These are phyloP conservation scores for Hycleus phaleratus DNA, from an alignment of 1,140 invertebrate species.

Conservation along the genomic window DNA sequence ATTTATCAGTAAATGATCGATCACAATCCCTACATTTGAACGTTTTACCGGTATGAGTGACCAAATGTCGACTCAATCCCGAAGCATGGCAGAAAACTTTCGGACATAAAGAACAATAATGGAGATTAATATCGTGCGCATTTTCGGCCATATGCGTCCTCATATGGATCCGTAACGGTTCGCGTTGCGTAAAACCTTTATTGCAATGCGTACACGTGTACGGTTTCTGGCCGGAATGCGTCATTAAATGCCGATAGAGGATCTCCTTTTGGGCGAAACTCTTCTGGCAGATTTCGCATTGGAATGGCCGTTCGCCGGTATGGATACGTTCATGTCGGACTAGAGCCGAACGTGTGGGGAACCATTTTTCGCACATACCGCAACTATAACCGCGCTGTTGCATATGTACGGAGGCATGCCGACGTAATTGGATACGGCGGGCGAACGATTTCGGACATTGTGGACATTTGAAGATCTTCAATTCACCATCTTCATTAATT, in stretches of 20 bases:
- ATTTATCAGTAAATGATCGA: slow-evolving; percentile 63
- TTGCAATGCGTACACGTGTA: slow-evolving; percentile 68
- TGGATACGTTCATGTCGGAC: slow-evolving; percentile 70
- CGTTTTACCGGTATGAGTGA: slow-evolving; percentile 59
- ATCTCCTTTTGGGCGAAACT: slow-evolving; percentile 74
- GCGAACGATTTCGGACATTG: slow-evolving; percentile 53
- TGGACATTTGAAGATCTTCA: slow-evolving; percentile 50
- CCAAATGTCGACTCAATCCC: slow-evolving; percentile 61
- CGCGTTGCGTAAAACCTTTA: slow-evolving; percentile 65
- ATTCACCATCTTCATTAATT: slow-evolving; percentile 41
- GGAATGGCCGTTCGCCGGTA: slow-evolving; percentile 68
- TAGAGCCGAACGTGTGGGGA: slow-evolving; percentile 72
- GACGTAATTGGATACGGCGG: slow-evolving; percentile 49
- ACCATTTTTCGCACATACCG: slow-evolving; percentile 66
- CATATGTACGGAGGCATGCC: slow-evolving; percentile 54
- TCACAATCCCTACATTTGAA: slow-evolving; percentile 59
- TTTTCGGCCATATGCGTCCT: slow-evolving; percentile 50
- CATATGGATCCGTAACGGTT: slow-evolving; percentile 56
- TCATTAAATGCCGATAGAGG: slow-evolving; percentile 71
- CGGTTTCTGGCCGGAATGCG: slow-evolving; percentile 78
- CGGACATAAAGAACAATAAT: slow-evolving; percentile 59
- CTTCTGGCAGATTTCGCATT: slow-evolving; percentile 62
- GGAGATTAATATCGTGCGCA: slow-evolving; percentile 50
- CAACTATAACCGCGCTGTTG: slow-evolving; percentile 55
- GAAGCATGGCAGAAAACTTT: slow-evolving; percentile 61